A percentile compares a stretch with the other conserved stretches of the same genome.
Conservation (phyloP, 2,797 vertebrate species). For the Alcedo atthis region DNA sequence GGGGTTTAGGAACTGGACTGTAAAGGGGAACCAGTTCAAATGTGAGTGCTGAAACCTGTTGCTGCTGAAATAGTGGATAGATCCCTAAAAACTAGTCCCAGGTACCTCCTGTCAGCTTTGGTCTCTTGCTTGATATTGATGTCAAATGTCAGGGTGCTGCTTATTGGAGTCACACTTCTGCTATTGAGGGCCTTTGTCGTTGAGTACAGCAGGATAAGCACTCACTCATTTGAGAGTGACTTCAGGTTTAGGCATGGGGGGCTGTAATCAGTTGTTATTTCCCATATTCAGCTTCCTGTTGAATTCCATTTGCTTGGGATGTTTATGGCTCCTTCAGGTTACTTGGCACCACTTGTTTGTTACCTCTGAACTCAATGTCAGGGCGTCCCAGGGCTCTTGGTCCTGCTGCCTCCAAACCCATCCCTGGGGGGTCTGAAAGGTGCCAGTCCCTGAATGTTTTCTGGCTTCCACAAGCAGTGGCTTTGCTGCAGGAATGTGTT, state of each 20-base stretch:
- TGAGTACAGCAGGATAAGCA: neutral
- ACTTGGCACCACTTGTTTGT: rapidly evolving
- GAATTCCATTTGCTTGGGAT: neutral
- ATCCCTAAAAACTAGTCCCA: neutral
- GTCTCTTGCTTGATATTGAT: neutral
- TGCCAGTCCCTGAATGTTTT: rapidly evolving
- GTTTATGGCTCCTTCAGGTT: neutral
- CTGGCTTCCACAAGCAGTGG: neutral
- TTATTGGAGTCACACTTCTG: neutral
- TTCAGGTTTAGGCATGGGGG: neutral
- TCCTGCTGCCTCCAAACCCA: neutral
- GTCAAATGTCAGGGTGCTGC: neutral
- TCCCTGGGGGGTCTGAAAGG: neutral
- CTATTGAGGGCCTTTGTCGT: neutral
- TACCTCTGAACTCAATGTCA: neutral
- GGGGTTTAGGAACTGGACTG: neutral
- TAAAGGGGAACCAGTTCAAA: neutral
- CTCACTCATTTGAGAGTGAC: neutral
- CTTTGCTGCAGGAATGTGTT: rapidly evolving
- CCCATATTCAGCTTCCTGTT: neutral
- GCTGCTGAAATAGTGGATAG: neutral
- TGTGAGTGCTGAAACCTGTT: neutral
- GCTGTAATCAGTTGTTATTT: neutral
- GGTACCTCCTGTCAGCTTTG: neutral
- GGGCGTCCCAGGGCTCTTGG: no score